These are phyloP conservation scores for Vombatus ursinus DNA, from an alignment of 2,113 vertebrate species.

Conservation along the genomic window DNA sequence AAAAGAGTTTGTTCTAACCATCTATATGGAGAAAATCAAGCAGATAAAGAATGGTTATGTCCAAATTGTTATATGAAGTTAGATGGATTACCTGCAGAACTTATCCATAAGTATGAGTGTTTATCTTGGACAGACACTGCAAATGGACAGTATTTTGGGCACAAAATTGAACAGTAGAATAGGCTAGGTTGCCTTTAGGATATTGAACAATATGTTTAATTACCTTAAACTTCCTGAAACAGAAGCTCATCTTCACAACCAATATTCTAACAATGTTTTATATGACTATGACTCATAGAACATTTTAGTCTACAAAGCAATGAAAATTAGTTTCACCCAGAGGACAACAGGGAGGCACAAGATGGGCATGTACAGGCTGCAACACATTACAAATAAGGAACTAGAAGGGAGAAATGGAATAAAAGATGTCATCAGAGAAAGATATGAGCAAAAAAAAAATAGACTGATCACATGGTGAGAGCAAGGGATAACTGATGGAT, in stretches of 20 bases:
- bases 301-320: neutral
- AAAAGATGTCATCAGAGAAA: neutral
- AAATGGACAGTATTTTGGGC: neutral
- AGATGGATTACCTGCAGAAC: neutral
- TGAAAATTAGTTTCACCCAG: neutral
- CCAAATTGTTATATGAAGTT: neutral
- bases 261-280: neutral
- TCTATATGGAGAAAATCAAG: neutral
- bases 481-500: neutral
- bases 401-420: neutral
- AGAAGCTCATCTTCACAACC: neutral
- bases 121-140: neutral
- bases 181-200: neutral
- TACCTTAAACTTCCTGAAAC: neutral
- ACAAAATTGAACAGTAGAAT: neutral
- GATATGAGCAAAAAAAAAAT: neutral
- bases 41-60: neutral
- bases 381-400: neutral
- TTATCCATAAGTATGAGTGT: neutral
- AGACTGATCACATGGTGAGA: neutral
- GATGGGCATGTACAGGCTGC: neutral
- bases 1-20: neutral
- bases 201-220: neutral
- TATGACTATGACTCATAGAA: neutral
- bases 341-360: neutral